phyloP scores from a whole-genome alignment of 2,113 vertebrate species.

The Oostethus manadensis region DNA sequence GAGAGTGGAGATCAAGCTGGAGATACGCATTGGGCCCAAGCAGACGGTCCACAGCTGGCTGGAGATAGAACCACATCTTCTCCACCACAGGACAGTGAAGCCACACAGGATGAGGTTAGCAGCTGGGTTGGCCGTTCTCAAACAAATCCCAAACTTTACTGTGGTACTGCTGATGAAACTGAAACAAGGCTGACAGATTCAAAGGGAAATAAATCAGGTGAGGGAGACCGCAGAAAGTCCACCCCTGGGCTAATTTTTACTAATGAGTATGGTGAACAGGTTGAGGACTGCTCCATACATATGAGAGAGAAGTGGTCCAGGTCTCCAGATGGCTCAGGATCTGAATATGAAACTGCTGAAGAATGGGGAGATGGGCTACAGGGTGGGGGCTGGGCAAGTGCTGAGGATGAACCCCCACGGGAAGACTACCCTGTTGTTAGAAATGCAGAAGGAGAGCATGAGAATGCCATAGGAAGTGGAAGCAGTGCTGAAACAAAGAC shows the following conservation, averaged over 20 bases:
- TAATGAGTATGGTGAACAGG: conserved; percentile 64
- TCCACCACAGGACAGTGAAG: conserved; percentile 35
- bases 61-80: conserved; percentile 47
- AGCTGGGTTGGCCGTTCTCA: conserved; percentile 60
- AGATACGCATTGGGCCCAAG: conserved; percentile 51
- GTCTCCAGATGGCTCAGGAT: conserved; percentile 63
- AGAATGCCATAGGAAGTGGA: neutral
- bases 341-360: conserved; percentile 69
- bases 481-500: neutral
- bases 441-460: neutral
- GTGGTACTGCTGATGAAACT: conserved; percentile 24
- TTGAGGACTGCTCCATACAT: conserved; percentile 46
- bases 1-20: conserved; percentile 43
- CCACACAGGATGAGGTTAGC: conserved; percentile 65
- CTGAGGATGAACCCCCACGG: conserved; percentile 50
- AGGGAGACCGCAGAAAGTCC: conserved; percentile 41
- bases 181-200: conserved; percentile 13
- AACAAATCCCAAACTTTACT: conserved; percentile 40
- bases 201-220: conserved; percentile 9
- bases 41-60: conserved; percentile 39
- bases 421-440: neutral
- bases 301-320: conserved; percentile 35
- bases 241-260: conserved; percentile 70
- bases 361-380: conserved; percentile 62
- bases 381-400: conserved; percentile 55